phyloP scores from a whole-genome alignment of 2,888 invertebrate species.

The Conomelus anceps region DNA sequence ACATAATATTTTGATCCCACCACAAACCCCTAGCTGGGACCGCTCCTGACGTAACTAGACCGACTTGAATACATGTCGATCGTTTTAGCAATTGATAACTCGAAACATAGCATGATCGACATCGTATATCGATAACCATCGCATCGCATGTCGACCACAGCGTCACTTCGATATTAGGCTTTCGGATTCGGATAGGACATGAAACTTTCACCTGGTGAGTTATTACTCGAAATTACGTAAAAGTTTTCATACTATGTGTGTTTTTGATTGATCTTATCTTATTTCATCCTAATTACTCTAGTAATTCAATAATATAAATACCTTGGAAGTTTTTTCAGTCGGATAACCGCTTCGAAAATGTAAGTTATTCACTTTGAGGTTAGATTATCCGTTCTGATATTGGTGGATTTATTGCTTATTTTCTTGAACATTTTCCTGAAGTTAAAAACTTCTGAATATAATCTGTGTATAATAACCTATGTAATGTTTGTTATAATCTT shows the following conservation, averaged over 20 bases:
- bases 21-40: too few relatives aligned
- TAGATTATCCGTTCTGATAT: neutral
- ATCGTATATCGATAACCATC: neutral
- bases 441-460: too few relatives aligned
- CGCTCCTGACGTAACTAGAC: too few relatives aligned
- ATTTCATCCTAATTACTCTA: neutral
- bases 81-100: too few relatives aligned
- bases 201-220: neutral
- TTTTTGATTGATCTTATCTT: neutral
- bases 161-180: neutral
- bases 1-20: too few relatives aligned
- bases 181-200: neutral
- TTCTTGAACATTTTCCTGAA: too few relatives aligned
- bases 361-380: neutral
- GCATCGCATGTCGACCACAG: neutral
- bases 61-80: too few relatives aligned
- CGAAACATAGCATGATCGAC: too few relatives aligned
- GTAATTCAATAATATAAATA: neutral
- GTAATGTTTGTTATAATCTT: too few relatives aligned
- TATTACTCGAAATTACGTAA: neutral
- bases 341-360: neutral
- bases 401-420: too few relatives aligned
- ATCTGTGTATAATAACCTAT: too few relatives aligned
- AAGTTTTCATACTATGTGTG: neutral
- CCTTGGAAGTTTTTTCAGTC: neutral